Conservation (phyloP, 92 coral and sea anemone genomes). For the Chrysogorgia sp. region DNA sequence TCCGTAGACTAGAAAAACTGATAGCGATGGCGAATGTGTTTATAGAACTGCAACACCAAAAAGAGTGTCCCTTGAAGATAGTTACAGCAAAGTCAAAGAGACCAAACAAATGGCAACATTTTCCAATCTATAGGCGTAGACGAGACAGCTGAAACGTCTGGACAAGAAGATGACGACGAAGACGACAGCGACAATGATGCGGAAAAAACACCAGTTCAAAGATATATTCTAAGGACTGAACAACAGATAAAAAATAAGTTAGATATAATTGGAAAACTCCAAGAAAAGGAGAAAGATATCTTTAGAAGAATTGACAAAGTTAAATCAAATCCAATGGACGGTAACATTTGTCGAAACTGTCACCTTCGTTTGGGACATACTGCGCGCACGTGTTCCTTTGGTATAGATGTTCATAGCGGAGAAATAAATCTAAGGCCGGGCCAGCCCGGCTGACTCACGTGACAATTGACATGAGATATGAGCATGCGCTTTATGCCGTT, state of each 20-base stretch:
- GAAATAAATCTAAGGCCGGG: conserved; percentile 27
- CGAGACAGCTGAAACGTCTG: too few species aligned
- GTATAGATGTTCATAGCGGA: conserved; percentile 33
- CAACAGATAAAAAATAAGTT: conserved; percentile 6
- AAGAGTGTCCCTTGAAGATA: conserved; percentile 20
- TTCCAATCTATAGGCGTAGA: too few species aligned
- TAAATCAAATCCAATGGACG: conserved; percentile 19
- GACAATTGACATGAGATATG: too few species aligned
- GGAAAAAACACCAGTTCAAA: conserved; percentile 26
- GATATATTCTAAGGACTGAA: conserved; percentile 17
- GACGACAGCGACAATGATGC: conserved; percentile 12
- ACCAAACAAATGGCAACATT: too few species aligned
- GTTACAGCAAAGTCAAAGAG: conserved; percentile 28
- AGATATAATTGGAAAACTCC: neutral
- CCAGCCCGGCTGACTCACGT: too few species aligned
- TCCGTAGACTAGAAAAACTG: conserved; percentile 1
- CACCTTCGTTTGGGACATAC: conserved; percentile 36
- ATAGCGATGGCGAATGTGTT: neutral
- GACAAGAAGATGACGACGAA: neutral
- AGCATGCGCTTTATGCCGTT: too few species aligned
- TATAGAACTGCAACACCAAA: conserved; percentile 1
- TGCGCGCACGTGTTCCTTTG: conserved; percentile 30
- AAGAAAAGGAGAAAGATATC: conserved; percentile 23
- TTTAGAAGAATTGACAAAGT: conserved; percentile 1
- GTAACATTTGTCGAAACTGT: conserved; percentile 32